A percentile compares a stretch with the other conserved stretches of the same genome.
These are phyloP conservation scores for Drosophila parabipectinata DNA, from an alignment of 1,140 invertebrate species.

Conservation along the genomic window DNA sequence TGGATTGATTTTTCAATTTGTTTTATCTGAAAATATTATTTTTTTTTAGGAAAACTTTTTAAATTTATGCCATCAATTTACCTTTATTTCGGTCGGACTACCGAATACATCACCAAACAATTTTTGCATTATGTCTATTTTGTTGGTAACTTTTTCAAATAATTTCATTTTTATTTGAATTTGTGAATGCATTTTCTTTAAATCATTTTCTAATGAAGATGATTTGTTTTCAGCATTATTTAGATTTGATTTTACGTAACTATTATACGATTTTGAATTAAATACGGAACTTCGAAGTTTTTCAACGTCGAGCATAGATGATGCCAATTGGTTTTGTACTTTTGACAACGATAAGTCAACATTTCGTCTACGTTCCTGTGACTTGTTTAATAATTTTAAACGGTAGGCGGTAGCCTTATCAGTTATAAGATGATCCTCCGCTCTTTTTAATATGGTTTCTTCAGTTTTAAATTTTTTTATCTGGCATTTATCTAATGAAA, in stretches of 20 bases:
- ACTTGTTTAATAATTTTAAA: constrained; percentile 84
- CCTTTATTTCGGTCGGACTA: constrained; percentile 86
- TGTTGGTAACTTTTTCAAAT: constrained; percentile 63
- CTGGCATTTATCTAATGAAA: constrained; percentile 85
- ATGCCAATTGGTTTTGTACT: constrained; percentile 87
- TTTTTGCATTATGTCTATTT: constrained; percentile 71
- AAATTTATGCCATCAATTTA: constrained; percentile 50
- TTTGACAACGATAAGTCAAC: constrained; percentile 87
- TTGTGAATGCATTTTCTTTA: constrained; percentile 62
- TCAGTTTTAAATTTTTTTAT: constrained; percentile 86
- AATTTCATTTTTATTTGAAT: constrained; percentile 77
- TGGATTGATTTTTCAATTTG: constrained; percentile 87
- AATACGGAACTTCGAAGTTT: constrained; percentile 83
- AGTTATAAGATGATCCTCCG: constrained; percentile 88
- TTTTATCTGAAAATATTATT: constrained; percentile 78
- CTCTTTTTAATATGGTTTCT: constrained; percentile 86
- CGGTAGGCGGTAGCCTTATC: constrained; percentile 87
- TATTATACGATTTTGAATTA: constrained; percentile 50
- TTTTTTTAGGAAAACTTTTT: not conserved
- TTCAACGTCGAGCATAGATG: constrained; percentile 87
- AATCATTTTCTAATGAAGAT: constrained; percentile 30
- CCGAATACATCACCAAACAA: constrained; percentile 64
- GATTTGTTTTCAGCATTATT: constrained; percentile 47
- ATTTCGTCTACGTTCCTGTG: constrained; percentile 83
- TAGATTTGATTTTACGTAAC: constrained; percentile 32